phyloP scores from a whole-genome alignment of 2,797 vertebrate genomes.

The Anolis apletophallus region DNA sequence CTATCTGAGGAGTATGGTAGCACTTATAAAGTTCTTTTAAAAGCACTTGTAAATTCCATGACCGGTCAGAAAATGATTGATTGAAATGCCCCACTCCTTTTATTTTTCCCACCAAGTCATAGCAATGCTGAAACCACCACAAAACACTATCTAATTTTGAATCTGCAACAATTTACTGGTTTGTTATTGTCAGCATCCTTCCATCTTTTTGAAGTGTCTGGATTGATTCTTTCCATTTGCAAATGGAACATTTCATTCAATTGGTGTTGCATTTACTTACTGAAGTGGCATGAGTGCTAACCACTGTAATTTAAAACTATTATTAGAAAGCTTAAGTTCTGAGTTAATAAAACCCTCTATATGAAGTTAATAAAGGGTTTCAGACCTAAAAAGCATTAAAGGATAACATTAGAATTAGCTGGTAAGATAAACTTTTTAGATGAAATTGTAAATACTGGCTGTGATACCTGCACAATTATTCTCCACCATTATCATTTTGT shows the following conservation, averaged over 20 bases:
- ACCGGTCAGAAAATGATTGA: no score
- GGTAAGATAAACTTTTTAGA: conserved; percentile 41
- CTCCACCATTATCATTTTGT: background rate
- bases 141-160: background rate
- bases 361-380: conserved; percentile 58
- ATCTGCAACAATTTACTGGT: conserved; percentile 8
- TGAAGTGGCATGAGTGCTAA: conserved; percentile 51
- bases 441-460: conserved; percentile 41
- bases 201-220: conserved; percentile 48
- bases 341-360: conserved; percentile 49
- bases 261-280: conserved; percentile 61
- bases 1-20: no score
- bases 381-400: conserved; percentile 51
- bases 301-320: conserved; percentile 63
- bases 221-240: conserved; percentile 55
- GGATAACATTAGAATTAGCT: conserved; percentile 45
- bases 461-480: conserved; percentile 29
- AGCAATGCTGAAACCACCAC: background rate
- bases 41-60: no score
- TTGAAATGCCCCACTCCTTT: background rate
- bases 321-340: conserved; percentile 64
- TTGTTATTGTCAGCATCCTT: conserved; percentile 53
- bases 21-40: no score
- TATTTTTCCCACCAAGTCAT: background rate
- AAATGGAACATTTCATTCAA: conserved; percentile 70